A percentile compares a stretch with the other conserved stretches of the same genome.
Conservation (phyloP, 2,797 vertebrate genomes). For the Sphenopsis melanotis region DNA sequence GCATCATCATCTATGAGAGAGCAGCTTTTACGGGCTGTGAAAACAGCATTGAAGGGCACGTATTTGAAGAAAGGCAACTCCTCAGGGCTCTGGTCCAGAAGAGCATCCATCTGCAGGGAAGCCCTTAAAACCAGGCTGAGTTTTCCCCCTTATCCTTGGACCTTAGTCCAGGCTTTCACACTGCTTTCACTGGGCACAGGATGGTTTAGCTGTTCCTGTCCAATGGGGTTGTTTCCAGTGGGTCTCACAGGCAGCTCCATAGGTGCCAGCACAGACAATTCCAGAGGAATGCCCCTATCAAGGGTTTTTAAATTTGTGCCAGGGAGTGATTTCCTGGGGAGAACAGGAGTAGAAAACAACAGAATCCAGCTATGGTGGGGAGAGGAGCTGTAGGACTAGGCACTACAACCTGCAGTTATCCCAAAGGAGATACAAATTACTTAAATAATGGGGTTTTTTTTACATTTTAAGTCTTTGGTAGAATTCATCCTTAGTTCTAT, state of each 20-base stretch:
- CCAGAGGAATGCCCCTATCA: neutral
- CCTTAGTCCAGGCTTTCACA: neutral
- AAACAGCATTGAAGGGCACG: neutral
- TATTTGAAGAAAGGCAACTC: neutral
- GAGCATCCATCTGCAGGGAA: neutral
- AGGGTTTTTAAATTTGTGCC: neutral
- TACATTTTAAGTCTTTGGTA: neutral
- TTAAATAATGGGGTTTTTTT: neutral
- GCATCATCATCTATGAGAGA: neutral
- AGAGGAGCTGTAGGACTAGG: neutral
- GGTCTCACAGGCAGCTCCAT: neutral
- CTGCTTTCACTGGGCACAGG: rapidly evolving
- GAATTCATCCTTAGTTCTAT: neutral
- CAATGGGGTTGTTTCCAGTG: neutral
- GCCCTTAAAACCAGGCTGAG: neutral
- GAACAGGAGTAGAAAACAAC: neutral
- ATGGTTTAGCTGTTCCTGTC: neutral
- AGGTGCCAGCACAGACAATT: neutral
- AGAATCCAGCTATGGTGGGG: neutral
- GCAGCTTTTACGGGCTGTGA: neutral
- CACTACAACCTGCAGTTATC: neutral
- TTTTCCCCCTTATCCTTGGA: neutral
- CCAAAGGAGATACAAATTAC: neutral
- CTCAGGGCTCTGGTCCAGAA: neutral
- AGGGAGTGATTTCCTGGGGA: neutral